Evolutionary conservation across 2,113 vertebrate genomes (phyloP), one percentile per base, ranked within the genome.

Genomic region (Dunckerocampus dactyliophorus): DNA sequence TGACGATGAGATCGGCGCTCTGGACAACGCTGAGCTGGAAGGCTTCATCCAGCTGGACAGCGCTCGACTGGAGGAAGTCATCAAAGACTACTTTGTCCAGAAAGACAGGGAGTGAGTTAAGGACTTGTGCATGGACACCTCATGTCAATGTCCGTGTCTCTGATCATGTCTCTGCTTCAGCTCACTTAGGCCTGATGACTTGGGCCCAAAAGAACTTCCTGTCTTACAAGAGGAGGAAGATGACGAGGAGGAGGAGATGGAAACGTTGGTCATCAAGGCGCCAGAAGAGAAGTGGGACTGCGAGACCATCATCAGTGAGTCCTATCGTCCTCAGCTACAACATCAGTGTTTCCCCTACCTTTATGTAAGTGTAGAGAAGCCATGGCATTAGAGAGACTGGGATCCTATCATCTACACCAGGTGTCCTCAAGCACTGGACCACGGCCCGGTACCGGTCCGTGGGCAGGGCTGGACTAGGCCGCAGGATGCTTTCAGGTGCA

Each of bases 271-370:
- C 50, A 55, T 95, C 3, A 84, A 88, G 65, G 74, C 88, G 10
- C 77, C 85, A 9, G 87, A 88, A 17, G 94, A 98, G 75, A 96
- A 95, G 75, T 99, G 97, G 96, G 97, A 99, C 80, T 99, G 96
- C 46, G 94, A 98, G 78, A 95, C 94, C 47, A 94, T 99, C 77
- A 92, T 97, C 82, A 99, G 97, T 99, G 80, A 94, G 97, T 91
- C 2, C 14, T 2, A 15, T 20, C 10, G 3, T n/a, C 17, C 17
- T 51, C 19, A 5, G 24, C 24, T 28, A n/a, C n/a, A n/a, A 37
- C 34, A 37, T 7, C 34, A 1, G 34, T 9, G 4, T 37, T 9
- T 37, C 34, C 34, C 9, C 9, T n/a, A n/a, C n/a, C n/a, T n/a
- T n/a, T n/a, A n/a, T n/a, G n/a, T n/a, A n/a, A n/a, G n/a, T n/a